Evolutionary conservation across 2,113 vertebrate species (phyloP), one percentile per base, ranked within the genome.

Genomic region (Columba livia): DNA sequence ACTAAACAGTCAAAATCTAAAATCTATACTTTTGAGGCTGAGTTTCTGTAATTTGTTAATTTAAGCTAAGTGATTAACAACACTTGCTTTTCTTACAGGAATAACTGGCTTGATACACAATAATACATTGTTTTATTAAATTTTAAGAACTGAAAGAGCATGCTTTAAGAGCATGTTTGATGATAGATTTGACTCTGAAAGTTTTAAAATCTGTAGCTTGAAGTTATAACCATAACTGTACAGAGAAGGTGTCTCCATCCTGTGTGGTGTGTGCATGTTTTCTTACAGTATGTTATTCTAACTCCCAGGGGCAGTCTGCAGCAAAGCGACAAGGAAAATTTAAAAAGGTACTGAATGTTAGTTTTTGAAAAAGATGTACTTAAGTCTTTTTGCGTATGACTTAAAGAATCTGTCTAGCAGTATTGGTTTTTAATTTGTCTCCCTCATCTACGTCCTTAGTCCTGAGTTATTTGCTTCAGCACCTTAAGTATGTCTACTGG

Each of bases 231-330:
- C n/a, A 4, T 95, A 90, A 86, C 57, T 93, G 94, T 96, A 71
- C 93, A 96, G 96, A 97, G 97, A 97, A 98, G 97, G 97, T 97
- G 79, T 97, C 97, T 97, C 98, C 98, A 94, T 98, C 98, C 98
- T 98, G 93, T 98, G 98, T 98, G 98, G 97, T 99, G 98, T 98
- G 95, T 98, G 97, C 98, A 97, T 98, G 98, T 99, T 98, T 98
- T 99, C 99, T 99, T 98, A 99, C 98, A 98, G 98, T 99, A 98
- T 99, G 99, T 99, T 99, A 96, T 99, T 99, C 99, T 99, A 99
- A 99, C 99, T 99, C 99, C 99, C 99, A 99, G 99, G 99, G 99
- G 98, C 99, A 99, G 99, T 99, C 99, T 98, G 98, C 99, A 98
- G 99, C 99, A 99, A 99, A 99, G 97, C 99, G 99, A 98, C 99